Evolutionary conservation across 2,797 vertebrate genomes (phyloP).

Genomic region (Xenopus petersii): DNA sequence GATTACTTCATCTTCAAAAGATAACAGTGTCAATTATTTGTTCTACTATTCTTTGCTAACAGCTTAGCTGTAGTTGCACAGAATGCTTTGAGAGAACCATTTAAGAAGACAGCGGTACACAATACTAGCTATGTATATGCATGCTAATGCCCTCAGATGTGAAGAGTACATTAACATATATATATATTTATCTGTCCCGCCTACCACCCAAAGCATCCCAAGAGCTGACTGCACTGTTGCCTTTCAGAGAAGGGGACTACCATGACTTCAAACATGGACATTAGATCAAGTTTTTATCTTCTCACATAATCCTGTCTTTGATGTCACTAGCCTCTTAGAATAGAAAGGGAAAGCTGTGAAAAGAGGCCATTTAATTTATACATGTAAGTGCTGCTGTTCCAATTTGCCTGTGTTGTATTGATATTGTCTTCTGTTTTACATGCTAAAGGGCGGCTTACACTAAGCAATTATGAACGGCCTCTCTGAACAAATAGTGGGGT

Average conservation of each 20-base stretch:
- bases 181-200: constrained; percentile 36
- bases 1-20: constrained; percentile 28
- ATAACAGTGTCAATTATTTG: constrained; percentile 35
- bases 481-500: constrained; percentile 92
- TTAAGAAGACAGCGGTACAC: constrained; percentile 60
- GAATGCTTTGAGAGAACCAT: constrained; percentile 48
- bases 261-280: constrained; percentile 88
- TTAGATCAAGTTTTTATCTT: constrained; percentile 85
- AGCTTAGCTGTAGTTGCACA: constrained; percentile 29
- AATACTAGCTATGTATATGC: constrained; percentile 44
- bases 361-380: constrained; percentile 73
- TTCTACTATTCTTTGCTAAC: neutral
- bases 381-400: constrained; percentile 69
- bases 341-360: constrained; percentile 73
- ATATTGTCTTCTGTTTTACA: constrained; percentile 88
- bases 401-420: constrained; percentile 70
- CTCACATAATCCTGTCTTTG: constrained; percentile 88
- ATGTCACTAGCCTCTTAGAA: constrained; percentile 82
- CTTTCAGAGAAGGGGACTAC: constrained; percentile 66
- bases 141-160: constrained; percentile 46
- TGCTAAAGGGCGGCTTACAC: constrained; percentile 82
- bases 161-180: constrained; percentile 58
- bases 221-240: constrained; percentile 53
- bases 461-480: constrained; percentile 74
- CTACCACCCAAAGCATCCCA: constrained; percentile 48